phyloP scores from a whole-genome alignment of 2,888 invertebrate genomes.

The Drosophila mayaguana region DNA sequence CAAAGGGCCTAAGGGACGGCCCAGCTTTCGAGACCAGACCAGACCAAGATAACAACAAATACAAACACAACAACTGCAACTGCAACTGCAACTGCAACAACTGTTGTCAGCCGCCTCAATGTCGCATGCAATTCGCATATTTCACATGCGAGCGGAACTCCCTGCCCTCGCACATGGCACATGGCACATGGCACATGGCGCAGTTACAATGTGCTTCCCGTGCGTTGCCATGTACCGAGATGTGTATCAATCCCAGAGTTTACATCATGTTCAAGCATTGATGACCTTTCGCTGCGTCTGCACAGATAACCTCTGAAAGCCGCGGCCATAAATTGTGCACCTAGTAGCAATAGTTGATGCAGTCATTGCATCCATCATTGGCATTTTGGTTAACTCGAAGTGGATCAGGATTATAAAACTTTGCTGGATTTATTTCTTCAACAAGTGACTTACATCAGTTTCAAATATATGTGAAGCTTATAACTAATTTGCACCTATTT shows the following conservation, averaged over 20 bases:
- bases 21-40: constrained; percentile 35
- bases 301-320: background rate
- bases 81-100: constrained; percentile 17
- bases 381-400: background rate
- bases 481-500: background rate
- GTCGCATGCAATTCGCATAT: constrained; percentile 59
- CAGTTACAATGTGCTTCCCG: constrained; percentile 6
- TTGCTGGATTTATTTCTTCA: too few species aligned
- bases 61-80: constrained; percentile 3
- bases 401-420: too few species aligned
- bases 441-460: too few species aligned
- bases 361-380: background rate
- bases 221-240: constrained; percentile 48
- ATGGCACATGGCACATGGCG: constrained; percentile 10
- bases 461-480: background rate
- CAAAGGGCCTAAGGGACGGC: constrained; percentile 10
- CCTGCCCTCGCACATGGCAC: constrained; percentile 1
- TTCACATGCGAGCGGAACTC: constrained; percentile 47
- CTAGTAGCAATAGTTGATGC: background rate
- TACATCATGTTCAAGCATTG: constrained; percentile 63
- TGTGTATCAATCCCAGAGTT: constrained; percentile 65
- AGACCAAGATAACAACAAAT: constrained; percentile 36
- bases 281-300: constrained; percentile 39
- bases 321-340: background rate
- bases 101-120: constrained; percentile 36